Base-by-base conservation (phyloP, 2,113 vertebrate genomes). In the Melanotaenia duboulayi region DNA sequence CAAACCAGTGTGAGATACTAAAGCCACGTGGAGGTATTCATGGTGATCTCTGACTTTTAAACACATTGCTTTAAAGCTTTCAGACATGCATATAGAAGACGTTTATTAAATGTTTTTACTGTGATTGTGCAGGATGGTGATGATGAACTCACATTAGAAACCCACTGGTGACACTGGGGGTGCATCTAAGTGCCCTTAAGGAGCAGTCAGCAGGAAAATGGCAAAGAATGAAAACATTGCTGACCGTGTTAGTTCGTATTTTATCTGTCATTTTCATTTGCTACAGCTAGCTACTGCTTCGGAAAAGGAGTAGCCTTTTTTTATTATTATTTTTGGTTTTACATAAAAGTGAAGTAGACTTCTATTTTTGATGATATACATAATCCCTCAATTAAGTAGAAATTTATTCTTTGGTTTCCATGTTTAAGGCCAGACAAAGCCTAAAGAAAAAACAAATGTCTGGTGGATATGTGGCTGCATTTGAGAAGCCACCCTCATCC, bases 101-200 rank as follows among this genome's bases (percentile, higher is more conserved):
- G 20, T n/a, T 28, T 28, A 61, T 59, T 50, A 40, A 58, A 63
- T 59, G 13, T 52, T 71, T 0, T 61, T 10, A 39, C 8, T 22
- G 32, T 12, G 23, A 48, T 61, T 54, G 57, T 65, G 28, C 59
- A 48, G 58, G 22, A 49, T 28, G 12, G 71, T 22, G 49, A n/a
- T 46, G 68, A 14, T 28, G 19, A 74, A 65, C 48, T 44, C 10
- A 2, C 56, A 55, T 65, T 25, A 65, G 16, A 63, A 79, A 66
- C 19, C 25, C 51, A 57, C 23, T 72, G 49, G 63, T 75, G 55
- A 71, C 48, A 48, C 32, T 42, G 17, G 68, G 42, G 74, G 71
- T 64, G 24, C 70, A 22, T 71, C 61, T 59, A 77, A 83, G 77
- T 74, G 74, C 74, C 74, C 74, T 82, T 80, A 78, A 65, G 61